phyloP scores from a whole-genome alignment of 2,113 vertebrate genomes.

The Oreotrochilus melanogaster region DNA sequence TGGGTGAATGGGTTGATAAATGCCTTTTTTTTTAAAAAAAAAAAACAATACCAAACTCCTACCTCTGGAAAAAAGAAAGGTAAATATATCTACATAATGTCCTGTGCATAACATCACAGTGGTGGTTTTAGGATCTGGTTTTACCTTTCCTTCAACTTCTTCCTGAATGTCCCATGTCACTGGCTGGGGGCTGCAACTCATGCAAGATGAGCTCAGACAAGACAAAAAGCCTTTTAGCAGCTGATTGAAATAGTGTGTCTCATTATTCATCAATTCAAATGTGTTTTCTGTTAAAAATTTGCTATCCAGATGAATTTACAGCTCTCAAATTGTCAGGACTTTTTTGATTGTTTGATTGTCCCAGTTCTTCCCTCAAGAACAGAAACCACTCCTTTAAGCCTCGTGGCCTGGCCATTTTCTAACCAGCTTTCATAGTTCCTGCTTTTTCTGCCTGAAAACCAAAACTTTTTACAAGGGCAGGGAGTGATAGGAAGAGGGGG shows the following conservation, averaged over 20 bases:
- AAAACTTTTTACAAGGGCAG: too few species aligned
- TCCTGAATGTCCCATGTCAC: not conserved
- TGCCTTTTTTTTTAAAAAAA: too few species aligned
- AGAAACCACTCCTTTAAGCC: accelerated
- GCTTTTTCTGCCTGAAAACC: not conserved
- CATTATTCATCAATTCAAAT: not conserved
- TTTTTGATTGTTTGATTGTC: not conserved
- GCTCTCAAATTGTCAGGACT: not conserved
- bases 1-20: not conserved
- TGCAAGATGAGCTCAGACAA: accelerated
- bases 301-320: not conserved
- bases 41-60: not conserved
- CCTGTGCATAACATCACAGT: too few species aligned
- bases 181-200: not conserved
- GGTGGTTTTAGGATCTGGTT: not conserved
- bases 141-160: not conserved
- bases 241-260: not conserved
- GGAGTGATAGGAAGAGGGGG: too few species aligned
- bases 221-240: not conserved
- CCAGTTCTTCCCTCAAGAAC: not conserved
- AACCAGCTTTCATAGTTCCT: not conserved
- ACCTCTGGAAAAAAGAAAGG: not conserved
- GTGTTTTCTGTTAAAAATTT: not conserved
- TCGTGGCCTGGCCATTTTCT: accelerated
- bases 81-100: not conserved